A percentile compares a stretch with the other conserved stretches of the same genome.
phyloP scores from a whole-genome alignment of 2,888 invertebrate genomes.

The Macropis europaea region DNA sequence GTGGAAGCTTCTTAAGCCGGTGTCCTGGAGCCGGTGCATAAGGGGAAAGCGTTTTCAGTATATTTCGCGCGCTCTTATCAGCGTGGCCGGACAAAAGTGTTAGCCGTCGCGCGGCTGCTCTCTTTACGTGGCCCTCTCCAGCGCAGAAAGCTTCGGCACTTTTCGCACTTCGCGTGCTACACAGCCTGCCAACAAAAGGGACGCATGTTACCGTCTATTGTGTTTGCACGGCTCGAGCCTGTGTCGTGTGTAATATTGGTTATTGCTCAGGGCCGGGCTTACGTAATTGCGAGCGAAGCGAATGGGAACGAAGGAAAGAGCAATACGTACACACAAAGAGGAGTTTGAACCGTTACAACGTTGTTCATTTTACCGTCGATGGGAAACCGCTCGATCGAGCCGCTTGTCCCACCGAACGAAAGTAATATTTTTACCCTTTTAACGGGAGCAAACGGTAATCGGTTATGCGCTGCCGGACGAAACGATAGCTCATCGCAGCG shows the following conservation, averaged over 20 bases:
- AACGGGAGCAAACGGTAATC: too few relatives aligned
- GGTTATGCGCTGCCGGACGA: too few relatives aligned
- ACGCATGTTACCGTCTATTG: neutral
- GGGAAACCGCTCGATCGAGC: too few relatives aligned
- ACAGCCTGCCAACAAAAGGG: neutral
- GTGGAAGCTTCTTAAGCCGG: constrained; percentile 13
- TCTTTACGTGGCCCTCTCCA: constrained; percentile 30
- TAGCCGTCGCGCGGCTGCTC: constrained; percentile 23
- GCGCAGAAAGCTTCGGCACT: constrained; percentile 6
- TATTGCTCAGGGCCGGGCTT: constrained; percentile 13
- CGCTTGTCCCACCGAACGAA: too few relatives aligned
- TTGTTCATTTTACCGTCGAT: too few relatives aligned
- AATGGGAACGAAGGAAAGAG: neutral
- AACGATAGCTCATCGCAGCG: too few relatives aligned
- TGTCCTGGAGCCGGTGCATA: constrained; percentile 5
- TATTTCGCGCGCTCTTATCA: constrained; percentile 37
- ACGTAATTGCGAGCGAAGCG: constrained; percentile 14
- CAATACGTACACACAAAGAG: neutral
- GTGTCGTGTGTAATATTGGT: constrained; percentile 14
- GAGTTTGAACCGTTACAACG: neutral
- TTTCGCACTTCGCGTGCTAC: neutral
- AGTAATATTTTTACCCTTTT: too few relatives aligned
- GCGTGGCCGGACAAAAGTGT: constrained; percentile 35
- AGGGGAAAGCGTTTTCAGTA: constrained; percentile 12
- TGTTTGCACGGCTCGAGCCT: constrained; percentile 5